Conservation (phyloP, 2,888 invertebrate genomes). For the Osmoderma eremita region DNA sequence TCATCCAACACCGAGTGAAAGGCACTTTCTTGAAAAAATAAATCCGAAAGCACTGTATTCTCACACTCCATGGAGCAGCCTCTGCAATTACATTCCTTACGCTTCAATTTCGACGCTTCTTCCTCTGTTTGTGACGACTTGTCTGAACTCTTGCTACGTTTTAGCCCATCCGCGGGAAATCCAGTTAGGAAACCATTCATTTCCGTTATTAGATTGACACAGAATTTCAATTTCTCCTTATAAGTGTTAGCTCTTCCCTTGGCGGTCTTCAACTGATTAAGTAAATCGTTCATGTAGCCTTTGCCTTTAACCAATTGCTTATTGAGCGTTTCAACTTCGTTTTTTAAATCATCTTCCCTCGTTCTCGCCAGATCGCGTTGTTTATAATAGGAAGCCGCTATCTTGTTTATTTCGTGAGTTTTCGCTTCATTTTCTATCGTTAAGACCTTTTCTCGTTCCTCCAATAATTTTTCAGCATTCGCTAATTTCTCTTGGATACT, state of each 20-base stretch:
- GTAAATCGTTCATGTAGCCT: slow-evolving; percentile 13
- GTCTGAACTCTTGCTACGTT: background rate
- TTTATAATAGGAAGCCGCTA: slow-evolving; percentile 15
- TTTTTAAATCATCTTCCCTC: slow-evolving; percentile 20
- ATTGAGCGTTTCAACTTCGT: slow-evolving; percentile 34
- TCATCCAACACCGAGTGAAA: slow-evolving; percentile 33
- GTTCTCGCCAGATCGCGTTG: slow-evolving; percentile 23
- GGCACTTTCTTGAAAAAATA: slow-evolving; percentile 39
- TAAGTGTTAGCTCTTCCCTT: slow-evolving; percentile 27
- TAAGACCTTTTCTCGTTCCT: slow-evolving; percentile 17
- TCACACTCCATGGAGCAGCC: slow-evolving; percentile 39
- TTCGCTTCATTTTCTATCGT: slow-evolving; percentile 6
- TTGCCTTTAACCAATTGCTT: slow-evolving; percentile 27
- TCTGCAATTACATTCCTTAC: slow-evolving; percentile 30
- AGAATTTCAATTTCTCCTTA: slow-evolving; percentile 42
- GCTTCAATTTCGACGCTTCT: background rate
- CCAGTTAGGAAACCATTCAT: slow-evolving; percentile 36
- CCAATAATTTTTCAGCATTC: slow-evolving; percentile 14
- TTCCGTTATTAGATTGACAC: slow-evolving; percentile 36
- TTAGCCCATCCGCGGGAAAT: background rate
- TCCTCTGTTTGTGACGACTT: slow-evolving; percentile 35
- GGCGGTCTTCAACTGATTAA: slow-evolving; percentile 19
- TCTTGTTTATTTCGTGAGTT: slow-evolving; percentile 9
- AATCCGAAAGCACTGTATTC: slow-evolving; percentile 39
- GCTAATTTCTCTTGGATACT: slow-evolving; percentile 25